A percentile compares a stretch with the other conserved stretches of the same genome.
Evolutionary conservation across 2,113 vertebrate species (phyloP).

Genomic region (Otolemur garnettii): DNA sequence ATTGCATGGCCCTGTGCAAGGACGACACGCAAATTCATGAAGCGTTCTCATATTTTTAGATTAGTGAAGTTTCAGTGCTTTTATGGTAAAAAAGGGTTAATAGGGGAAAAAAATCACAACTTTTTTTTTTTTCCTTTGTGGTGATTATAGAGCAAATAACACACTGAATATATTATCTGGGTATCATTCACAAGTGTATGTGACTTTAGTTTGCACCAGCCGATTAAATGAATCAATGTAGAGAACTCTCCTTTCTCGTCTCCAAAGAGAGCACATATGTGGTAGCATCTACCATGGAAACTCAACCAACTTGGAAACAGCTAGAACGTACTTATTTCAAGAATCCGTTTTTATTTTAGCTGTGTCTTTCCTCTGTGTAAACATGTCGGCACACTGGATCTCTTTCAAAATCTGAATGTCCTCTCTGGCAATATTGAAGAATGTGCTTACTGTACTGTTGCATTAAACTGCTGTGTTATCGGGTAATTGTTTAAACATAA

Average conservation of each 20-base stretch:
- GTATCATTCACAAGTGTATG: not conserved
- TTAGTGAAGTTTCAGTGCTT: no score
- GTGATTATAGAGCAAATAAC: not conserved
- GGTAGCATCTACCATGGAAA: not conserved
- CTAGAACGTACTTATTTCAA: conserved; percentile 36
- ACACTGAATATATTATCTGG: not conserved
- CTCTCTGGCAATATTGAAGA: conserved; percentile 86
- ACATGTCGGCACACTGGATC: conserved; percentile 72
- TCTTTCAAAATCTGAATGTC: conserved; percentile 83
- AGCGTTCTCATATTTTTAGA: no score
- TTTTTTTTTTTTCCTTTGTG: not conserved
- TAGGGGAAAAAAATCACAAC: not conserved
- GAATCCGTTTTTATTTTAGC: not conserved
- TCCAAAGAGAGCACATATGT: not conserved
- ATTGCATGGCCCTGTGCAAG: no score
- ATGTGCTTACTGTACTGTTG: conserved; percentile 87
- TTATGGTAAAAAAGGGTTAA: not conserved
- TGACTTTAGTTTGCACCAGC: not conserved
- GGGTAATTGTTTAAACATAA: conserved; percentile 94
- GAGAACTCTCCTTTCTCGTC: not conserved
- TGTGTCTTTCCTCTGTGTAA: conserved; percentile 70
- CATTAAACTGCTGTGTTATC: conserved; percentile 89
- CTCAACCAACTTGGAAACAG: not conserved
- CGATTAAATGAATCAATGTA: not conserved
- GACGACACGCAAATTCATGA: no score